phyloP scores from a whole-genome alignment of 2,113 vertebrate genomes.

The Craseonycteris thonglongyai region DNA sequence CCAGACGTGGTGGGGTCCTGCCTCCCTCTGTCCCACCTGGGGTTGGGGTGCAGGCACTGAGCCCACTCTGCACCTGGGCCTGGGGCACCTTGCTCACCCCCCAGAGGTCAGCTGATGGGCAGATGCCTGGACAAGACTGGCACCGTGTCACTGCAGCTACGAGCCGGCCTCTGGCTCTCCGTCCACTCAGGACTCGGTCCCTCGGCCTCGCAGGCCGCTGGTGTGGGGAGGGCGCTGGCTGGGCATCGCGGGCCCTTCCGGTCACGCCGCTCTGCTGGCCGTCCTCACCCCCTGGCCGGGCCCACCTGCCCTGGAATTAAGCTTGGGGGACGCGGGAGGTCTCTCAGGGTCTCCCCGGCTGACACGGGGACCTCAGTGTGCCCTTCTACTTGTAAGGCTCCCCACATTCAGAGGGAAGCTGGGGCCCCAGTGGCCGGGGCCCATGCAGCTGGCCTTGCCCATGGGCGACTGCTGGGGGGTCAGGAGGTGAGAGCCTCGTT shows the following conservation, averaged over 20 bases:
- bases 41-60: neutral
- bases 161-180: neutral
- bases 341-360: neutral
- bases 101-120: neutral
- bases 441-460: neutral
- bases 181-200: neutral
- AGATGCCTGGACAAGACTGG: neutral
- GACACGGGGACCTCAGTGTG: neutral
- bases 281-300: neutral
- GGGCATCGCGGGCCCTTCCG: neutral
- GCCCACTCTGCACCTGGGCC: neutral
- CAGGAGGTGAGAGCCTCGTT: neutral
- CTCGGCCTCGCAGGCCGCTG: neutral
- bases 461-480: neutral
- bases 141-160: fast-evolving
- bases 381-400: neutral
- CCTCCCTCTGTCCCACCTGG: fast-evolving
- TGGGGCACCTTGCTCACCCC: neutral
- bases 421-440: neutral
- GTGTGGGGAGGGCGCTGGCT: neutral
- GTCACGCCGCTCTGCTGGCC: neutral
- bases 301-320: neutral
- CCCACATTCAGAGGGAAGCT: neutral
- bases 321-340: neutral
- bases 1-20: fast-evolving